Percentiles rank a stretch among this genome's conserved stretches.
These are phyloP conservation scores for human (Homo sapiens) DNA, from an alignment of 2,113 vertebrate genomes.

Conservation along the genomic window DNA sequence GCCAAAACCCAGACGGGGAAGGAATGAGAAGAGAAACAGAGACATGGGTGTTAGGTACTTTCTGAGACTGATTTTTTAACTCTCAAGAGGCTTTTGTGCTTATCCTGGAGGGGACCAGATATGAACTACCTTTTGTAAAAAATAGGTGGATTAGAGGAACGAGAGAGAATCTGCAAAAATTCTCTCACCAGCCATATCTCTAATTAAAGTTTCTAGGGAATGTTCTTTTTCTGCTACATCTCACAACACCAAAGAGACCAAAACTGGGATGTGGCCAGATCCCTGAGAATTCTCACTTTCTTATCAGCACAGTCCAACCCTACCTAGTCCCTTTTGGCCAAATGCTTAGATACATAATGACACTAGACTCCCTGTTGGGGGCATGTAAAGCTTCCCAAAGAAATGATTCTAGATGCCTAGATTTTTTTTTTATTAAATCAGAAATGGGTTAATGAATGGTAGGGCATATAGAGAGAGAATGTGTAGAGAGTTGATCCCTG, in stretches of 20 bases:
- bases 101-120: not conserved
- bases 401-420: not conserved
- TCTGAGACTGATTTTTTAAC: not conserved
- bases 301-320: not conserved
- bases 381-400: not conserved
- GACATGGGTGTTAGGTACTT: not conserved
- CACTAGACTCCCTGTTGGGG: not conserved
- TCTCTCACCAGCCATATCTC: not conserved
- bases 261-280: not conserved
- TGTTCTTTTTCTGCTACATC: not conserved
- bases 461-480: not conserved
- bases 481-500: not conserved
- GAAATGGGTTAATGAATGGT: not conserved
- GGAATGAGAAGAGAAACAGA: not conserved
- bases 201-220: not conserved
- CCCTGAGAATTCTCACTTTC: not conserved
- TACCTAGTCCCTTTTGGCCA: not conserved
- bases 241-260: not conserved
- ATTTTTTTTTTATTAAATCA: not conserved
- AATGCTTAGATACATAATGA: not conserved
- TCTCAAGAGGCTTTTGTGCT: not conserved
- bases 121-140: not conserved
- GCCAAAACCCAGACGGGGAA: not conserved
- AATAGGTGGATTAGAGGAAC: not conserved
- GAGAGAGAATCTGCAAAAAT: not conserved